Evolutionary conservation across 2,113 vertebrate species (phyloP), one percentile per base, ranked within the genome.

Genomic region (Pteronura brasiliensis): DNA sequence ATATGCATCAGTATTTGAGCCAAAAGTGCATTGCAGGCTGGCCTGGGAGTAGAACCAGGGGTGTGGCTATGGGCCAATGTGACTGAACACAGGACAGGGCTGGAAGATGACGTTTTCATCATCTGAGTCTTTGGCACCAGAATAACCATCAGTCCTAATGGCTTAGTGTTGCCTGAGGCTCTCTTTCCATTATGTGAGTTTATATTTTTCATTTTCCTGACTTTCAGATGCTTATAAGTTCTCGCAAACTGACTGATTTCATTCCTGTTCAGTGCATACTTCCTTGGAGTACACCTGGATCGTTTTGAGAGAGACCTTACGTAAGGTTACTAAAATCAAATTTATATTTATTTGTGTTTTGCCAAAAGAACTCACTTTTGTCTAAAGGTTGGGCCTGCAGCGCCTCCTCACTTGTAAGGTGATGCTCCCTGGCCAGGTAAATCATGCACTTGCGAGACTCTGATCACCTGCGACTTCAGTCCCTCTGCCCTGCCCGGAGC

Each of bases 191-290:
- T 85, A n/a, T 36, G 36, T 31, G 47, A 83, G 52, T 69, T 88
- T 57, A 4, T 76, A 10, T 90, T 93, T 97, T 88, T 77, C 42
- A 96, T 65, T 85, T 93, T 84, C 29, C 29, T 94, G 90, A 31
- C 80, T 81, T 95, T 90, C 65, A 96, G 80, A 39, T 93, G 65
- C 55, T 44, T 71, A 13, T 15, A 10, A 10, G 3, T 88, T 76
- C 59, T 85, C 34, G 63, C 39, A 52, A 59, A 81, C 7, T 34
- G 72, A 69, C 55, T 52, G 31, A n/a, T 93, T 63, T 61, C 42
- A 39, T 84, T 63, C 21, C 80, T 63, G 6, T 29, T 84, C 36
- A 55, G 47, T 7, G 79, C 3, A 10, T 27, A 10, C 36, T 71
- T 89, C 39, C 71, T 63, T 82, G 67, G 44, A 69, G 36, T n/a